Base-by-base conservation (phyloP, 2,113 vertebrate species). In the Bucco capensis region DNA sequence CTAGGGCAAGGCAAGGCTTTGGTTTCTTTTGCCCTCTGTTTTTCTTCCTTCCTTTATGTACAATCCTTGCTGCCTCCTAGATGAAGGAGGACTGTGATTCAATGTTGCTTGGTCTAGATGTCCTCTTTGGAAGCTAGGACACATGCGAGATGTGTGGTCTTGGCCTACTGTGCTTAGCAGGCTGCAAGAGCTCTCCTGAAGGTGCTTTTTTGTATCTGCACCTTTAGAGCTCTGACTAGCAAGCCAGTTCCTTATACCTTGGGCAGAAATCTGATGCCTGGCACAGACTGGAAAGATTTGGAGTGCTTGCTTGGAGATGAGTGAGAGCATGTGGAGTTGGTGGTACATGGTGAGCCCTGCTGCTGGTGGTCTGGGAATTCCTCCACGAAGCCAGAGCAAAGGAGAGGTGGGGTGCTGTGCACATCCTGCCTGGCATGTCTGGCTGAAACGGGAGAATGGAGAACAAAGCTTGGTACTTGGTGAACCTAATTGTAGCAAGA, bases 1-100 rank as follows among this genome's bases (percentile, higher is more conserved):
- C 77, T 42, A 24, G 75, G 69, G 77, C 79, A 83, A 96, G 60
- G 40, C 50, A 60, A 60, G 53, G 60, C 58, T 91, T 79, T 61
- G 56, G 72, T 79, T 8, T 19, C 12, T 31, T n/a, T 24, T 25
- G 2, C 15, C 24, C 15, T 14, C 65, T 62, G 42, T 60, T 79
- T 83, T 13, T 30, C 15, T 62, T 85, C 24, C 38, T 85, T 85
- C 35, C 47, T 85, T 79, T 89, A 21, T 84, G 30, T 79, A 78
- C 14, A 66, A 93, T 51, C 60, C 42, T 67, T 87, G 23, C 65
- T 84, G 77, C 78, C 19, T 94, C 27, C n/a, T 66, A n/a, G 58
- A 35, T 89, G 49, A 33, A 79, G 46, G 37, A 76, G 44, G 47
- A 24, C 33, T 79, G 37, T 28, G 51, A 40, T 90, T 92, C 83